Conservation (phyloP, 2,113 vertebrate species). For the Chloropsis hardwickii region DNA sequence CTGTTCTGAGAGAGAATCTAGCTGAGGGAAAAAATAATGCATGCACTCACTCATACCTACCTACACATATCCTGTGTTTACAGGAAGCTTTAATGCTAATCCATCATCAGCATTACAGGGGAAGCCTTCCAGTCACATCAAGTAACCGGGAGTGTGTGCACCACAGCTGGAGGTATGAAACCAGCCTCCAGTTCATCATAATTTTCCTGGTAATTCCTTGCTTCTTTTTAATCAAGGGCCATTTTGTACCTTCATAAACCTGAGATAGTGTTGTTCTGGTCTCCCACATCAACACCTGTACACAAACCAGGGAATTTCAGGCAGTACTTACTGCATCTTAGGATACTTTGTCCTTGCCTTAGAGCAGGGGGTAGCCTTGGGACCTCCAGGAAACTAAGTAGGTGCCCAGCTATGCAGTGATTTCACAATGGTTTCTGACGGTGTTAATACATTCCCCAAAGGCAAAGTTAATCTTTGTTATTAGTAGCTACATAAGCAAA, state of each 20-base stretch:
- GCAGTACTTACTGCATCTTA: background rate
- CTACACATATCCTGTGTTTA: background rate
- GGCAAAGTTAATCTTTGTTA: background rate
- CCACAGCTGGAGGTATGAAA: background rate
- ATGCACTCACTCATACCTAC: fast-evolving
- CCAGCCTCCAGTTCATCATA: background rate
- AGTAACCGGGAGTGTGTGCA: background rate
- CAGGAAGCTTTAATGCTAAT: background rate
- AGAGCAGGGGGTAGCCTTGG: background rate
- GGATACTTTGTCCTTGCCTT: background rate
- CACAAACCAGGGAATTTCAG: background rate
- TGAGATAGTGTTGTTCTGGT: background rate
- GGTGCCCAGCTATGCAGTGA: background rate
- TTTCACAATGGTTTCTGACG: background rate
- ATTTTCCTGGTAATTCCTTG: background rate
- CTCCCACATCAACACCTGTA: background rate
- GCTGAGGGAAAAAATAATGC: background rate
- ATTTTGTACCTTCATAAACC: background rate
- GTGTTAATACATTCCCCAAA: background rate
- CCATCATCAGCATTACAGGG: background rate
- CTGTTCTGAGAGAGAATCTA: background rate
- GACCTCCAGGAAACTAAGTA: background rate
- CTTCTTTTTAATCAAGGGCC: background rate
- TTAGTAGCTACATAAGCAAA: background rate
- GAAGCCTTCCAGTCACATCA: background rate